Percentiles rank a stretch among this genome's conserved stretches.
These are phyloP conservation scores for Toxostoma redivivum DNA, from an alignment of 2,113 vertebrate genomes.

Conservation along the genomic window DNA sequence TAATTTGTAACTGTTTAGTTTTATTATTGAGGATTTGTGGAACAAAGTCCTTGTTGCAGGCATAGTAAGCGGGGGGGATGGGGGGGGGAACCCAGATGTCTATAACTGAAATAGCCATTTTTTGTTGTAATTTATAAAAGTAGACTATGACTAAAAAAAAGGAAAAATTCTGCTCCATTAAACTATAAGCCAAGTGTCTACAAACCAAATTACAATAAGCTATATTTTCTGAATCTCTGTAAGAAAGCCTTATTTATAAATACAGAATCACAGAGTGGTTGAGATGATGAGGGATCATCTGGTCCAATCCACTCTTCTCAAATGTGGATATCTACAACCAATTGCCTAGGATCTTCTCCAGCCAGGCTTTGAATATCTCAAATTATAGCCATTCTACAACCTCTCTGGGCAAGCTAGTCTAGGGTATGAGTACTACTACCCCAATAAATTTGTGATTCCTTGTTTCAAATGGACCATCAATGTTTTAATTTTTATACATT, in stretches of 20 bases:
- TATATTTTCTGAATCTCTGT: neutral
- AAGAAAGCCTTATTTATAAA: neutral
- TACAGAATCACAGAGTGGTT: neutral
- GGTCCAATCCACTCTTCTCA: neutral
- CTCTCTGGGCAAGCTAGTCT: neutral
- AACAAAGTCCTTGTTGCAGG: neutral
- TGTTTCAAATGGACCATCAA: neutral
- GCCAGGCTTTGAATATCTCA: neutral
- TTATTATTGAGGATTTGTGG: neutral
- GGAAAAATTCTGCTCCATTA: neutral
- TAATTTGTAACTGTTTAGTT: neutral
- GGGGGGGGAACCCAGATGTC: fast-evolving
- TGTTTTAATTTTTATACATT: neutral
- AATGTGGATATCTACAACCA: neutral
- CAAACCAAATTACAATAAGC: neutral
- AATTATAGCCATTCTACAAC: neutral
- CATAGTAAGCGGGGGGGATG: fast-evolving
- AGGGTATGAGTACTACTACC: neutral
- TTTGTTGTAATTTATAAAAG: neutral
- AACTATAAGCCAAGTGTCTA: neutral
- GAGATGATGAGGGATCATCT: neutral
- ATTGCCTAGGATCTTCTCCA: neutral
- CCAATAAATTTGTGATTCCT: neutral
- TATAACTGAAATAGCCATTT: neutral
- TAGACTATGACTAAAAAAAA: neutral